Conservation (phyloP, 2,888 invertebrate genomes). For the Parnassius smintheus region DNA sequence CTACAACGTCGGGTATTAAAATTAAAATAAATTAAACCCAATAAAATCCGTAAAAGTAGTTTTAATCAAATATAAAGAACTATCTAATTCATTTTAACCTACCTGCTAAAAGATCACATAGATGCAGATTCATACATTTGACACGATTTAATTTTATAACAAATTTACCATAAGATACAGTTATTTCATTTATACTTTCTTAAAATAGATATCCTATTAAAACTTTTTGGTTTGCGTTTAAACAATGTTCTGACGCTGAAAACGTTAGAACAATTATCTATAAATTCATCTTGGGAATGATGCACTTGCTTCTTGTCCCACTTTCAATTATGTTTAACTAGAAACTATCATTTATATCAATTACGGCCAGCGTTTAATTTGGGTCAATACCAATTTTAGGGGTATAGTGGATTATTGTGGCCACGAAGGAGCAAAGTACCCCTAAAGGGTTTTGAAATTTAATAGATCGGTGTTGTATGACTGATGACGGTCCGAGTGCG, state of each 20-base stretch:
- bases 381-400: conserved; percentile 77
- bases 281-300: conserved; percentile 34
- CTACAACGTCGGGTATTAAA: no score
- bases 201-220: no score
- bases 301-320: conserved; percentile 38
- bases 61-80: no score
- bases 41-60: no score
- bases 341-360: conserved; percentile 78
- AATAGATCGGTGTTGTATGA: conserved; percentile 55
- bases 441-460: conserved; percentile 67
- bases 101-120: no score
- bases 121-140: no score
- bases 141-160: no score
- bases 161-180: no score
- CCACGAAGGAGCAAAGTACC: conserved; percentile 44
- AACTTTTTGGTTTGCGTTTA: no score
- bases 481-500: conserved; percentile 41
- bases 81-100: no score
- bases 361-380: conserved; percentile 72
- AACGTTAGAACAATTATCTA: conserved; percentile 41
- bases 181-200: no score
- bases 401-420: conserved; percentile 64
- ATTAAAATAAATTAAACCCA: no score
- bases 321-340: conserved; percentile 73
- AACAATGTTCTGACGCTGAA: conserved; percentile 32